These are phyloP conservation scores for Myrmecophaga tridactyla DNA, from an alignment of 2,113 vertebrate genomes.

Conservation along the genomic window DNA sequence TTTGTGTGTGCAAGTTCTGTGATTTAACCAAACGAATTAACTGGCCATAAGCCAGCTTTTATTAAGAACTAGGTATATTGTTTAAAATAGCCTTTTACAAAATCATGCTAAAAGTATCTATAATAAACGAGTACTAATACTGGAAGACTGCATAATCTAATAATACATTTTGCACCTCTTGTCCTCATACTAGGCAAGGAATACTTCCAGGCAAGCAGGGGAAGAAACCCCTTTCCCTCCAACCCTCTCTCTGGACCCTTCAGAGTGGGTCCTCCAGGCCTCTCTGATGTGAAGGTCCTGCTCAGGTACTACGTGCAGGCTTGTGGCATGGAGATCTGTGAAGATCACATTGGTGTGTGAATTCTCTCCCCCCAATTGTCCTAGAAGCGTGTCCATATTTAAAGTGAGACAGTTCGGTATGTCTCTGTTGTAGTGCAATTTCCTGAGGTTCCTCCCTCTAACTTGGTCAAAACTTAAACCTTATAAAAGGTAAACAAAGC, in stretches of 20 bases:
- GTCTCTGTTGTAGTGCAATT: background rate
- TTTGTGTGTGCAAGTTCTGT: background rate
- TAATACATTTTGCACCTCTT: background rate
- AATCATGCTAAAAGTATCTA: background rate
- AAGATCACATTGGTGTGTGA: background rate
- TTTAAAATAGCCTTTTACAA: background rate
- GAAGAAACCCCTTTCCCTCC: background rate
- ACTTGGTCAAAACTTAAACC: background rate
- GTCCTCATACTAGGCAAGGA: background rate
- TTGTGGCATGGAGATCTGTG: background rate
- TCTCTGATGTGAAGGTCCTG: background rate
- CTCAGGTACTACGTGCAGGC: background rate
- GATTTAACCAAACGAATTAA: background rate
- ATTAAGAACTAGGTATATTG: background rate
- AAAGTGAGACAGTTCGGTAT: background rate
- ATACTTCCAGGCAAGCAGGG: background rate
- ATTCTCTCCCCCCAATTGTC: background rate
- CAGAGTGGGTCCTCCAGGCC: background rate
- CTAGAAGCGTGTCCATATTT: background rate
- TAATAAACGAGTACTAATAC: background rate
- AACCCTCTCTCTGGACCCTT: background rate
- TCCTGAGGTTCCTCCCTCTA: background rate
- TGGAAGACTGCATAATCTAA: background rate
- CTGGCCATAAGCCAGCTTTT: background rate
- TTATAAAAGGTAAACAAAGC: background rate